phyloP scores from a whole-genome alignment of 2,797 vertebrate species.

The Microchirus variegatus region DNA sequence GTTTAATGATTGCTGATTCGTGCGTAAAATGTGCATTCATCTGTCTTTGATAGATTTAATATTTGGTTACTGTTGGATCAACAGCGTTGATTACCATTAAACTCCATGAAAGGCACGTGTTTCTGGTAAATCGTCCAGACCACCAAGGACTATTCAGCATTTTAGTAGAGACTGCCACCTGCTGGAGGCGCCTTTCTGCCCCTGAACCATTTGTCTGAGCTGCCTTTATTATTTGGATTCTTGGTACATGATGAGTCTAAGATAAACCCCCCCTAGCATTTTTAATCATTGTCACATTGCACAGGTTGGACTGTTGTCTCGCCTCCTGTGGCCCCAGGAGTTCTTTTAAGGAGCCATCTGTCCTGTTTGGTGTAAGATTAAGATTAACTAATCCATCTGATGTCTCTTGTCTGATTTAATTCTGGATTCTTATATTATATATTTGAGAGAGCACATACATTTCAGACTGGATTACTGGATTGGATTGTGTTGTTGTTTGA shows the following conservation, averaged over 20 bases:
- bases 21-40: slow-evolving; percentile 5
- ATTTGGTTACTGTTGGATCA: background rate
- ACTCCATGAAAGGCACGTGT: background rate
- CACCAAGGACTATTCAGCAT: background rate
- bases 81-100: background rate
- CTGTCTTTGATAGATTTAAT: background rate
- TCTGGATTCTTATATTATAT: slow-evolving; percentile 67
- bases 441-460: slow-evolving; percentile 51
- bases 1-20: background rate
- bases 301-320: slow-evolving; percentile 17
- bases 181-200: slow-evolving; percentile 25
- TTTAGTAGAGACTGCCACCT: slow-evolving; percentile 47
- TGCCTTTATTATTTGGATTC: background rate
- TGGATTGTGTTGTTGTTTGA: slow-evolving; percentile 2
- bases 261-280: too few relatives aligned
- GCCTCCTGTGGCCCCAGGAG: slow-evolving; percentile 23
- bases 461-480: slow-evolving; percentile 50
- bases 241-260: background rate
- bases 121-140: too few relatives aligned
- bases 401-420: slow-evolving; percentile 69
- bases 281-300: background rate
- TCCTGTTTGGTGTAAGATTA: slow-evolving; percentile 64
- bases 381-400: slow-evolving; percentile 44
- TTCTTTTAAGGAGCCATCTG: slow-evolving; percentile 66
- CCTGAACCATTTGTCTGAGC: background rate